These are phyloP conservation scores for Spodoptera exigua DNA, from an alignment of 2,888 invertebrate species.

Conservation along the genomic window DNA sequence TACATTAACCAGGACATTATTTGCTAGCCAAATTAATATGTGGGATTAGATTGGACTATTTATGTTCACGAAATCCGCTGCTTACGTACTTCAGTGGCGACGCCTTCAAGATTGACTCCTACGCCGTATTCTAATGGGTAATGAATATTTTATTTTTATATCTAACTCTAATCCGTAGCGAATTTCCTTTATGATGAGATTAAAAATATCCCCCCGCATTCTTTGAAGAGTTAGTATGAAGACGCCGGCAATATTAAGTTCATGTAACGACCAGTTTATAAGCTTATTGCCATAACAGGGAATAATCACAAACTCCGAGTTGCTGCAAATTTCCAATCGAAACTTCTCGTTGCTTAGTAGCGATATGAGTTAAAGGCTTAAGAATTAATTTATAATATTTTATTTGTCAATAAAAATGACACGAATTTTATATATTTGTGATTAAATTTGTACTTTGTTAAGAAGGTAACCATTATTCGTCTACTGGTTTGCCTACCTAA, in stretches of 20 bases:
- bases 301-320: too few relatives aligned
- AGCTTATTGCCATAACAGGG: neutral
- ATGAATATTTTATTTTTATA: neutral
- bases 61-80: slow-evolving; percentile 5
- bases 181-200: neutral
- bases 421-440: too few relatives aligned
- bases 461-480: too few relatives aligned
- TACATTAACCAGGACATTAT: slow-evolving; percentile 8
- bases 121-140: neutral
- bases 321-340: neutral
- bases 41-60: slow-evolving; percentile 21
- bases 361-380: too few relatives aligned
- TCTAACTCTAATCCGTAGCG: neutral
- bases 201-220: neutral
- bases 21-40: slow-evolving; percentile 22
- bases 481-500: too few relatives aligned
- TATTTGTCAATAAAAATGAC: too few relatives aligned
- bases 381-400: too few relatives aligned
- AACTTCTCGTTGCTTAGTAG: too few relatives aligned
- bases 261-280: neutral
- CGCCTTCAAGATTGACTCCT: neutral
- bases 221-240: neutral
- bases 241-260: neutral
- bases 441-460: too few relatives aligned
- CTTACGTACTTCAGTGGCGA: neutral